Evolutionary conservation across 2,113 vertebrate genomes (phyloP).

Genomic region (Murina feae): DNA sequence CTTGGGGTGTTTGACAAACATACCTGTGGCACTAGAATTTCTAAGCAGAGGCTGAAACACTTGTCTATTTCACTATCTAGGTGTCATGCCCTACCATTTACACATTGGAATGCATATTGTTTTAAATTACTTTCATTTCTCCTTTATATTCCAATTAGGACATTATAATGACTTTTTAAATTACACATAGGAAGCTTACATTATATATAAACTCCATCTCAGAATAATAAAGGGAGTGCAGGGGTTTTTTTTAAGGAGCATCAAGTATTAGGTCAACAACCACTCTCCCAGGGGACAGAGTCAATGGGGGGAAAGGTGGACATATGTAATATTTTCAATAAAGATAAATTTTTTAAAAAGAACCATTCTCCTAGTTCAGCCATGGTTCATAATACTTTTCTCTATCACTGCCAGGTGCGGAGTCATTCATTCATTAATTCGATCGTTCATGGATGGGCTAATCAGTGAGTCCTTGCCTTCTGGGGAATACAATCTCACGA

Average conservation of each 20-base stretch:
- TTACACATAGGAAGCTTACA: neutral
- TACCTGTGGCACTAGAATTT: neutral
- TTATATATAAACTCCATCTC: neutral
- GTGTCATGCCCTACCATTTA: neutral
- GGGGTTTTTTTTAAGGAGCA: neutral
- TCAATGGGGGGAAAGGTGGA: too few species aligned
- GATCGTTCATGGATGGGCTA: neutral
- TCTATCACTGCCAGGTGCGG: neutral
- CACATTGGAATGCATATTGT: neutral
- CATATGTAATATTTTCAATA: too few species aligned
- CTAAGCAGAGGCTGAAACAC: neutral
- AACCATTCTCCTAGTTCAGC: neutral
- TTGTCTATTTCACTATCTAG: neutral
- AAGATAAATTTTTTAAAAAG: too few species aligned
- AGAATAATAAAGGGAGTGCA: neutral
- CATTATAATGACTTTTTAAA: neutral
- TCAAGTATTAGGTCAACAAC: neutral
- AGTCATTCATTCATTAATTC: neutral
- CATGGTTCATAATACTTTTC: neutral
- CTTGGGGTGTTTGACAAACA: neutral
- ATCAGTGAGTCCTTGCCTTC: neutral
- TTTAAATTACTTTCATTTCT: conserved; percentile 3
- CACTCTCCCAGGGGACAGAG: neutral
- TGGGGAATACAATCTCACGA: neutral
- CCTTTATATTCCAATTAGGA: neutral